Evolutionary conservation across 2,888 invertebrate genomes (phyloP).

Genomic region (Baronia brevicornis): DNA sequence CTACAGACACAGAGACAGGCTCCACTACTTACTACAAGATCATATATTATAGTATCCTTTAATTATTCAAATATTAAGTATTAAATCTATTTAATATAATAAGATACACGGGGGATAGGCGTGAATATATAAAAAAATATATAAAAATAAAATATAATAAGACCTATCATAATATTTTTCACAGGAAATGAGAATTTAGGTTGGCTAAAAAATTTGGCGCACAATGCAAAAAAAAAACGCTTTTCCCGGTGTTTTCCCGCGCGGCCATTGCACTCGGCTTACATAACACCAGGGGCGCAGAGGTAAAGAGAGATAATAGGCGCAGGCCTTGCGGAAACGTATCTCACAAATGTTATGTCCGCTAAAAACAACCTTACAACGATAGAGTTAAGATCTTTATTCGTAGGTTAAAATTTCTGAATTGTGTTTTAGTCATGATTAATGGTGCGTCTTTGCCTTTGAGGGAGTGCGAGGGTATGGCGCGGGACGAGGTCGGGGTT

Average conservation of each 20-base stretch:
- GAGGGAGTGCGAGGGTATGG: slow-evolving; percentile 36
- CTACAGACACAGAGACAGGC: too few species aligned
- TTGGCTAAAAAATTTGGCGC: slow-evolving; percentile 38
- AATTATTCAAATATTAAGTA: too few species aligned
- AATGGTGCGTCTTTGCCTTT: slow-evolving; percentile 56
- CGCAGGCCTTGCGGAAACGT: slow-evolving; percentile 23
- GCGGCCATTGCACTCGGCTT: slow-evolving; percentile 72
- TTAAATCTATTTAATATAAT: too few species aligned
- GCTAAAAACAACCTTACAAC: slow-evolving; percentile 40
- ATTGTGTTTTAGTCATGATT: slow-evolving; percentile 55
- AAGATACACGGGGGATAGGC: not conserved
- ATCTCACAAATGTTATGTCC: slow-evolving; percentile 28
- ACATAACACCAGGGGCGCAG: slow-evolving; percentile 69
- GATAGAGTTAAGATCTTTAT: slow-evolving; percentile 38
- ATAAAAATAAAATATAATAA: too few species aligned
- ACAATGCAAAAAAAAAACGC: slow-evolving; percentile 32
- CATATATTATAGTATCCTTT: too few species aligned
- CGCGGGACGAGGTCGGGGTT: slow-evolving; percentile 40
- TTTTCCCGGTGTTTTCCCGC: slow-evolving; percentile 49
- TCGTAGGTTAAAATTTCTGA: slow-evolving; percentile 29
- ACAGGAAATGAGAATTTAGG: slow-evolving; percentile 37
- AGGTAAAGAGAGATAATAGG: slow-evolving; percentile 55
- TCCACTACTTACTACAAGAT: too few species aligned
- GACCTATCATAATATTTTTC: slow-evolving; percentile 37
- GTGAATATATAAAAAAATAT: slow-evolving; percentile 4